Evolutionary conservation across 2,797 vertebrate genomes (phyloP), one percentile per base, ranked within the genome.

Genomic region (Galago senegalensis): DNA sequence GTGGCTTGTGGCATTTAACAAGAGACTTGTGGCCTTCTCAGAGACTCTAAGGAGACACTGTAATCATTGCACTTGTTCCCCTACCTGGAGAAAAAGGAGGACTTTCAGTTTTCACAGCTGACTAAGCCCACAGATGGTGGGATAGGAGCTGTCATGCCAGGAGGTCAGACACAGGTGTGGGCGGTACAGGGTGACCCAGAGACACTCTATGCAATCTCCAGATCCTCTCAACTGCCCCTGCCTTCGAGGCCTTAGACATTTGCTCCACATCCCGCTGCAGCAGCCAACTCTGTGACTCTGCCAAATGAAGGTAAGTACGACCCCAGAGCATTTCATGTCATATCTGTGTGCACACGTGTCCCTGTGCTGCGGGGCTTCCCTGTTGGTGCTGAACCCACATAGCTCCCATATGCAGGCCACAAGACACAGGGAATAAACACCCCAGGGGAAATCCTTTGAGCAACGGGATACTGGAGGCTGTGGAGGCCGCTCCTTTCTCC

Each of bases 151-250:
- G 34, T 18, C 16, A 1, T 1, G 16, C 17, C 4, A 0, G 11
- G 7, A 25, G 21, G 43, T 16, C 27, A 87, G 72, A 76, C 7
- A 20, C 53, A 11, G 65, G 13, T 25, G 4, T 0, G 34, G 65
- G 31, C 1, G 16, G 7, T 3, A 4, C 0, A 2, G 9, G 9
- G 13, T 21, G 4, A 63, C 10, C 6, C 2, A 21, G 5, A 6
- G 53, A 31, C 1, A 2, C 9, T 23, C 43, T 13, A 7, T 0
- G 23, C 3, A 0, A 7, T 4, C 3, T 31, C 34, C 7, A 16
- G 14, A n/a, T 16, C 60, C n/a, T 43, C 60, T 18, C 5, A 29
- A 34, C 10, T 29, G 21, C 7, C 7, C 7, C 14, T 16, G 3
- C 29, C 31, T 65, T 56, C 3, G 29, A 8, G 29, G 2, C 60